A percentile compares a stretch with the other conserved stretches of the same genome.
These are phyloP conservation scores for Dromius quadrimaculatus DNA, from an alignment of 2,888 invertebrate species.

Conservation along the genomic window DNA sequence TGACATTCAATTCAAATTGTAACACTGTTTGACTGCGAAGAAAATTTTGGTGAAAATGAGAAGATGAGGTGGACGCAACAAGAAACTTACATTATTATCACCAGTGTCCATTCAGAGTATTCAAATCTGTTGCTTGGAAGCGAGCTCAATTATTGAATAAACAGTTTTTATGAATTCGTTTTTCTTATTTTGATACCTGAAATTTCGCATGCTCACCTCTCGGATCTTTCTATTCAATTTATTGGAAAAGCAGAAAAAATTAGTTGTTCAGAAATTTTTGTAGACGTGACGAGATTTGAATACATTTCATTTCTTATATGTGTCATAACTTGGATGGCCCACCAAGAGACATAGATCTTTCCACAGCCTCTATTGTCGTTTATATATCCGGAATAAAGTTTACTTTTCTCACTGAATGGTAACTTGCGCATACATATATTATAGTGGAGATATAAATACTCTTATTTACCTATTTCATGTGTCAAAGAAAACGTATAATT, in stretches of 20 bases:
- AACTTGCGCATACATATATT: too few relatives aligned
- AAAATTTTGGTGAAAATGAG: slow-evolving; percentile 26
- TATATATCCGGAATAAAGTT: too few relatives aligned
- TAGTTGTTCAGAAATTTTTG: slow-evolving; percentile 5
- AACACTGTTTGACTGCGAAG: slow-evolving; percentile 34
- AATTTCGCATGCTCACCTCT: slow-evolving; percentile 44
- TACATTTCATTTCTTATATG: neutral
- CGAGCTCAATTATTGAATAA: slow-evolving; percentile 33
- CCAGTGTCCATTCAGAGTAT: slow-evolving; percentile 40
- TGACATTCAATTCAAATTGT: slow-evolving; percentile 28
- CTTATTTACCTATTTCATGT: too few relatives aligned
- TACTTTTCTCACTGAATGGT: too few relatives aligned
- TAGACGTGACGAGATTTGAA: slow-evolving; percentile 24
- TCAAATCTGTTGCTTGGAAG: slow-evolving; percentile 28
- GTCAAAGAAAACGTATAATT: too few relatives aligned
- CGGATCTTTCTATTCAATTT: slow-evolving; percentile 41
- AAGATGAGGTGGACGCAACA: slow-evolving; percentile 6
- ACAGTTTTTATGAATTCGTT: slow-evolving; percentile 40
- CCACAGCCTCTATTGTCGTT: too few relatives aligned
- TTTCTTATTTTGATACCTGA: slow-evolving; percentile 47
- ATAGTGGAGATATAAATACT: too few relatives aligned
- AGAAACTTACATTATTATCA: slow-evolving; percentile 40
- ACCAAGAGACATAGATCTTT: too few relatives aligned
- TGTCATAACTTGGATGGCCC: neutral
- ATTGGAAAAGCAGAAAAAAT: slow-evolving; percentile 10